Percentiles rank a stretch among this genome's conserved stretches.
phyloP scores from a whole-genome alignment of 2,888 invertebrate genomes.

The Bursaphelenchus okinawaensis region DNA sequence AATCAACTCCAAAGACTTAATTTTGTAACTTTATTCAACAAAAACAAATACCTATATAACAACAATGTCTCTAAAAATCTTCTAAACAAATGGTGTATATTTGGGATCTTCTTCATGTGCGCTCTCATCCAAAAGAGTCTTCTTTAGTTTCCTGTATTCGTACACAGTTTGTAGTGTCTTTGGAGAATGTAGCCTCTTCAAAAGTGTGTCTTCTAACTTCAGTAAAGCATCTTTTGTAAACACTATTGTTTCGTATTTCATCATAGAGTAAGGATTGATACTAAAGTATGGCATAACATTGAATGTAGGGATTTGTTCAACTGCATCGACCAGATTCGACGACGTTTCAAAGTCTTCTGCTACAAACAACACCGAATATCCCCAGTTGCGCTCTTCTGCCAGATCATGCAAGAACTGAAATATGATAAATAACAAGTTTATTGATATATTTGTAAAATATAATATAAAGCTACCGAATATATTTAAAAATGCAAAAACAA shows the following conservation, averaged over 20 bases:
- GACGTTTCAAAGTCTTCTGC: constrained; percentile 57
- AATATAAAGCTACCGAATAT: too few relatives aligned
- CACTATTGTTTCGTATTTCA: constrained; percentile 80
- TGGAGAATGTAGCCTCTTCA: constrained; percentile 42
- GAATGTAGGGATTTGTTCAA: constrained; percentile 72
- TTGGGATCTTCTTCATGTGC: constrained; percentile 46
- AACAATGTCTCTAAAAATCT: too few relatives aligned
- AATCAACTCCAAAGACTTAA: constrained; percentile 6
- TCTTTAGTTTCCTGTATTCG: constrained; percentile 53
- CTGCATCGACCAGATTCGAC: constrained; percentile 76
- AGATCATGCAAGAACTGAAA: constrained; percentile 71
- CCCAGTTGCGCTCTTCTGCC: constrained; percentile 82
- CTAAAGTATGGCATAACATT: constrained; percentile 92
- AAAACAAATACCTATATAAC: constrained; percentile 19
- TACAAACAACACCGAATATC: constrained; percentile 85
- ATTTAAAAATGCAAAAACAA: too few relatives aligned
- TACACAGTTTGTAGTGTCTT: constrained; percentile 42
- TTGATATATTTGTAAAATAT: too few relatives aligned
- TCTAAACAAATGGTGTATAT: constrained; percentile 48
- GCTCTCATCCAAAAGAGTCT: constrained; percentile 47
- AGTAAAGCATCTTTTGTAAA: constrained; percentile 57
- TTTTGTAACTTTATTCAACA: constrained; percentile 15
- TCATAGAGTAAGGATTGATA: constrained; percentile 89
- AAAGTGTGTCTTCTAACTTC: constrained; percentile 68
- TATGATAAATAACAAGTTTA: constrained; percentile 5